Evolutionary conservation across 2,888 invertebrate species (phyloP), one percentile per base, ranked within the genome.

Genomic region (Rugalucina vietnamica): DNA sequence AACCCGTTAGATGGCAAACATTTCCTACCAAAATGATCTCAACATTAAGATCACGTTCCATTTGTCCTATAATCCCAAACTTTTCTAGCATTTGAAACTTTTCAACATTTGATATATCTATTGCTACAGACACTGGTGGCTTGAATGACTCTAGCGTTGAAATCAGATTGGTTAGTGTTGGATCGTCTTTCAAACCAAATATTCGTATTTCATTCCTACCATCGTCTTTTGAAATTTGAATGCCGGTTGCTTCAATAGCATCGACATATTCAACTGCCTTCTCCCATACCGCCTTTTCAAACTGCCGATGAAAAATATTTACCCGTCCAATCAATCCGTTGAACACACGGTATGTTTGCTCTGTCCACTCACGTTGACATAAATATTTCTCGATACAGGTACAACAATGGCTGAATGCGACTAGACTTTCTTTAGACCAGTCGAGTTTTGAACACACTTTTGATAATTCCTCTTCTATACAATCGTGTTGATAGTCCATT

Each of bases 61-160:
- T 57, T 29, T 76, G 12, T 37, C 10, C 1, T 32, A 65, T 2
- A 65, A 65, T 65, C 2, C 34, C 34, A 34, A 86, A 71, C 5
- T 73, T 34, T 21, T 78, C 49, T 49, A 86, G 73, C 1, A 76
- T 83, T 12, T 32, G 32, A 0, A 86, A 37, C 37, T 76, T 81
- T n/a, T 43, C 24, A 5, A 27, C 27, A 36, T 81, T 76, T 37
- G 21, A 50, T 24, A 81, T n/a, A 34, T 50, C 50, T 24, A 79
- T 75, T 18, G n/a, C 50, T 43, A 72, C 72, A 24, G 81, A 57
- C 1, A 65, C 43, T 21, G 27, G 10, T 32, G 80, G 70, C 72
- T 81, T 70, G 8, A 86, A 37, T 29, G 39, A 27, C 36, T 86
- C 76, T 49, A 86, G 27, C 27, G n/a, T 54, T 14, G 54, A 49